A percentile compares a stretch with the other conserved stretches of the same genome.
These are phyloP conservation scores for Hofmannophila pseudospretella DNA, from an alignment of 2,888 invertebrate genomes.

Conservation along the genomic window DNA sequence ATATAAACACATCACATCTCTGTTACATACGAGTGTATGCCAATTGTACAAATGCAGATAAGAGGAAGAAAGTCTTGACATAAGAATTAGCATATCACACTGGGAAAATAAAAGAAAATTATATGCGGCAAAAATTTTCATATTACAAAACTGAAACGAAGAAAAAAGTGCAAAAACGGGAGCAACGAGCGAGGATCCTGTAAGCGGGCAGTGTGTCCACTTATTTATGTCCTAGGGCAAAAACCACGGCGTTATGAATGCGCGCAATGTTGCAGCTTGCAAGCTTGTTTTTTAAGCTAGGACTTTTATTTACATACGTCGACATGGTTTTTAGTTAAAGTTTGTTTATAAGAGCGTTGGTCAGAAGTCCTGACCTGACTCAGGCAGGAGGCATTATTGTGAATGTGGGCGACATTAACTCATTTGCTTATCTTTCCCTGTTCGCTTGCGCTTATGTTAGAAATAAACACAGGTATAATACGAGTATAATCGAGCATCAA, in stretches of 20 bases:
- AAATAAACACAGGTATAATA: no score
- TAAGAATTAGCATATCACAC: neutral
- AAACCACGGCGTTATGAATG: conserved; percentile 49
- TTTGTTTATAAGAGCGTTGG: neutral
- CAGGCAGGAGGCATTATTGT: no score
- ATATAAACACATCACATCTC: no score
- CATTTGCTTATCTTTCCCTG: no score
- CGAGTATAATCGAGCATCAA: no score
- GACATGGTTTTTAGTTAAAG: no score
- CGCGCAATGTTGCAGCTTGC: conserved; percentile 39
- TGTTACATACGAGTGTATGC: no score
- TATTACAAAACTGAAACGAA: conserved; percentile 24
- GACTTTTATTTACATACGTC: conserved; percentile 3
- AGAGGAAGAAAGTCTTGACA: no score
- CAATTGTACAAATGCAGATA: no score
- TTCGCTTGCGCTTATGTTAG: no score
- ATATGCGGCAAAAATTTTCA: conserved; percentile 18
- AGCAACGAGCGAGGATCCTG: conserved; percentile 24
- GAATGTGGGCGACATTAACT: no score
- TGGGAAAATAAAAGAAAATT: conserved; percentile 15
- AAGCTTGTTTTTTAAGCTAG: conserved; percentile 19
- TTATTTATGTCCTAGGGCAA: conserved; percentile 48
- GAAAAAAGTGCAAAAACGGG: conserved; percentile 22
- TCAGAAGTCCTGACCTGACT: no score
- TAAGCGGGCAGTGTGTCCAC: conserved; percentile 44